These are phyloP conservation scores for Phyllopteryx taeniolatus DNA, from an alignment of 2,113 vertebrate species.

Conservation along the genomic window DNA sequence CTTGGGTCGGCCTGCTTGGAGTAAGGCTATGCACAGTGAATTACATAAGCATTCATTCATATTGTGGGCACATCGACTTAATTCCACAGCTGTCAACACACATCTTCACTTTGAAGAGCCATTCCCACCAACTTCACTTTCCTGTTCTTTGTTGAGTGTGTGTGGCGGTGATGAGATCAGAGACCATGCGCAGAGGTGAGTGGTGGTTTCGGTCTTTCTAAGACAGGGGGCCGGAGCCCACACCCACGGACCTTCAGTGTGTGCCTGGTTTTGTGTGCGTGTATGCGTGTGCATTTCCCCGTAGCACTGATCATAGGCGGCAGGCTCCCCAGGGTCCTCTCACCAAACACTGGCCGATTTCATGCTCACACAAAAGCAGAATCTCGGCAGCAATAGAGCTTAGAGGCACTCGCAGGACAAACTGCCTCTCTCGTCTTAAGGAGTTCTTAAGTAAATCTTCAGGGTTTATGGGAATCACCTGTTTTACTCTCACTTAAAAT, in stretches of 20 bases:
- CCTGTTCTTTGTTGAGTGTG: constrained; percentile 11
- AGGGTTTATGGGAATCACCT: background rate
- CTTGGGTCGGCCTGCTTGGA: constrained; percentile 26
- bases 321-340: constrained; percentile 43
- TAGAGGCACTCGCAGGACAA: constrained; percentile 11
- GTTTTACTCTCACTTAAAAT: background rate
- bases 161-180: constrained; percentile 29
- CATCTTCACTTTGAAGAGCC: constrained; percentile 39
- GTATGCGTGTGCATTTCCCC: constrained; percentile 28
- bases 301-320: constrained; percentile 44
- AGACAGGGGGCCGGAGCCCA: background rate
- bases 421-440: constrained; percentile 13
- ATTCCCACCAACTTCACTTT: constrained; percentile 23
- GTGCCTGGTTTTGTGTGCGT: constrained; percentile 15
- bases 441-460: constrained; percentile 9
- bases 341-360: constrained; percentile 58
- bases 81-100: constrained; percentile 52
- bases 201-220: constrained; percentile 11
- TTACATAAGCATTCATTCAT: constrained; percentile 27
- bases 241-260: constrained; percentile 11
- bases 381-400: constrained; percentile 15
- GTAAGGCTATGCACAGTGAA: constrained; percentile 28
- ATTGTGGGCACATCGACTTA: constrained; percentile 38
- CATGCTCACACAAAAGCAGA: constrained; percentile 44
- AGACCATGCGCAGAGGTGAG: constrained; percentile 30